Evolutionary conservation across 2,888 invertebrate genomes (phyloP), one percentile per base, ranked within the genome.

Genomic region (Caenorhabditis zanzibari): DNA sequence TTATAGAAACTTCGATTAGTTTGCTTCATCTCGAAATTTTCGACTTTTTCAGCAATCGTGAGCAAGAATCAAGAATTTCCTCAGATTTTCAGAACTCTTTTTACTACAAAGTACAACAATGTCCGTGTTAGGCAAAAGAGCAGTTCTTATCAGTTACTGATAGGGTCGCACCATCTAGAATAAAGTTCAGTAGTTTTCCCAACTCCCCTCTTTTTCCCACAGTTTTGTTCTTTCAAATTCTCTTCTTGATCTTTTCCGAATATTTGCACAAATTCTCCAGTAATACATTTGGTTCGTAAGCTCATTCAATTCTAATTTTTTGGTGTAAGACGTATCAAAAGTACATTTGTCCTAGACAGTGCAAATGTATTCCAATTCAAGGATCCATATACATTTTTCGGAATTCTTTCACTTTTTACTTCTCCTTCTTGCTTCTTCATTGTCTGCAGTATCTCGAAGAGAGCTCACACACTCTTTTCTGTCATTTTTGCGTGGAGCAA

Each of bases 401-500:
- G 54, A 68, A 68, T 54, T 54, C 54, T 68, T 54, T 22, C 47
- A 22, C 28, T 56, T 59, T 72, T 59, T 72, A 47, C 56, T 61
- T 71, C 41, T 38, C 35, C 71, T 47, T 63, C 63, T 26, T 22
- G 49, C 59, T 61, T 44, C 59, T 49, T 49, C 59, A 71, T 58
- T 71, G 71, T 71, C 71, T 71, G 58, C 24, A 58, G 71, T 58
- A 71, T 71, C 38, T 38, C 58, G 28, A n/a, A 26, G 54, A 35
- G 44, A 44, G 26, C 58, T 58, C 71, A 58, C 44, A 71, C 71
- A 58, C 71, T n/a, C n/a, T n/a, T n/a, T n/a, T 72, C 47, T 68
- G 52, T 68, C 54, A 52, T 66, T 52, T 28, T 49, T 47, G 26
- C 6, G 54, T 35, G 66, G 49, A 64, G 64, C 44, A 49, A 52